Conservation (phyloP, 2,888 invertebrate genomes). For the Aspidapion aeneum region DNA sequence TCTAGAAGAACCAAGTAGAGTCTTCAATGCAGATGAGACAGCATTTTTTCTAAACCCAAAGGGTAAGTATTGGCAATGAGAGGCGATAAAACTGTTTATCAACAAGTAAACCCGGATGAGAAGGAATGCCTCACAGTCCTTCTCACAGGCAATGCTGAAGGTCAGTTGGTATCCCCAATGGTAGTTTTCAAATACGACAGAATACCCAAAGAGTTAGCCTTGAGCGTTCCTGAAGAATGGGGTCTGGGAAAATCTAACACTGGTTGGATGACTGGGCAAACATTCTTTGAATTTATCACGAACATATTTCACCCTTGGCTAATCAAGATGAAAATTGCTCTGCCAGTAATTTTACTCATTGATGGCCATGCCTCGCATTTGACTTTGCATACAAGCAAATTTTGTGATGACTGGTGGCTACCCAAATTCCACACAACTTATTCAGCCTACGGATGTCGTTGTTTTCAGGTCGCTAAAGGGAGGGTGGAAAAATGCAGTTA, state of each 20-base stretch:
- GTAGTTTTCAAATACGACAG: constrained; percentile 13
- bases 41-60: constrained; percentile 19
- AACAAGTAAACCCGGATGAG: constrained; percentile 15
- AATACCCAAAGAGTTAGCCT: constrained; percentile 7
- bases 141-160: constrained; percentile 17
- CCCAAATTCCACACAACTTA: no score
- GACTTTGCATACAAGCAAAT: no score
- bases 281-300: constrained; percentile 12
- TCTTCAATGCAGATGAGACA: constrained; percentile 22
- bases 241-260: constrained; percentile 13
- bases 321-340: constrained; percentile 1
- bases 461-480: no score
- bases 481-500: no score
- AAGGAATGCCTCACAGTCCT: constrained; percentile 22
- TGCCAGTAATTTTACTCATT: constrained; percentile 19
- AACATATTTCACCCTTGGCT: constrained; percentile 15
- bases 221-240: constrained; percentile 10
- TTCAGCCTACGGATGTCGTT: no score
- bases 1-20: constrained; percentile 6
- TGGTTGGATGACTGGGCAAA: constrained; percentile 16
- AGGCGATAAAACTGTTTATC: constrained; percentile 15
- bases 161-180: constrained; percentile 9
- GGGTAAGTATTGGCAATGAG: constrained; percentile 8
- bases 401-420: no score
- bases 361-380: no score